Evolutionary conservation across 1,140 invertebrate genomes (phyloP).

Genomic region (Drosophila pallidifrons): DNA sequence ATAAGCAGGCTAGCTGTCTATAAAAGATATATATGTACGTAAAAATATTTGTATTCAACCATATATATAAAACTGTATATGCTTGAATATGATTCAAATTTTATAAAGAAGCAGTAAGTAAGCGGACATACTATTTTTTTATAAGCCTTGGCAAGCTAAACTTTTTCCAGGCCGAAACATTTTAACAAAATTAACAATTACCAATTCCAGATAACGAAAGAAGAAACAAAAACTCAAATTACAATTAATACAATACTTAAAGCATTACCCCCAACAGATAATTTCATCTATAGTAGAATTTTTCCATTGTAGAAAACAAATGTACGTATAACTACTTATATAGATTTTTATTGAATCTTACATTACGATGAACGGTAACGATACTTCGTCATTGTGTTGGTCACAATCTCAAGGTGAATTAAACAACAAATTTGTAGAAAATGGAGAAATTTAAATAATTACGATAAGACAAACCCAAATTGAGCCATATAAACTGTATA

Average conservation of each 20-base stretch:
- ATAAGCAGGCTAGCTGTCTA: slow-evolving; percentile 74
- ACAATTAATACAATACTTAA: slow-evolving; percentile 35
- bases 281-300: slow-evolving; percentile 76
- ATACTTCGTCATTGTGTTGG: slow-evolving; percentile 11
- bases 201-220: slow-evolving; percentile 32
- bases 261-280: slow-evolving; percentile 31
- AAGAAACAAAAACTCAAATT: slow-evolving; percentile 15
- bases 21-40: slow-evolving; percentile 63
- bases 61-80: slow-evolving; percentile 26
- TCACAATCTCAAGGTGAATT: slow-evolving; percentile 6
- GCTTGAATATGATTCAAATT: slow-evolving; percentile 69
- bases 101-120: slow-evolving; percentile 80
- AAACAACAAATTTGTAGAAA: slow-evolving; percentile 22
- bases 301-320: slow-evolving; percentile 76
- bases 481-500: slow-evolving; percentile 40
- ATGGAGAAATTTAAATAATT: slow-evolving; percentile 6
- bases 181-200: slow-evolving; percentile 76
- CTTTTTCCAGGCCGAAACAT: slow-evolving; percentile 72
- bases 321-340: slow-evolving; percentile 51
- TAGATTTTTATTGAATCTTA: slow-evolving; percentile 53
- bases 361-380: slow-evolving; percentile 22
- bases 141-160: slow-evolving; percentile 75
- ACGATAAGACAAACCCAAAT: slow-evolving; percentile 18
- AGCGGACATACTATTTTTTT: slow-evolving; percentile 78
- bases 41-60: slow-evolving; percentile 48